Evolutionary conservation across 2,113 vertebrate genomes (phyloP).

Genomic region (Progne subis): DNA sequence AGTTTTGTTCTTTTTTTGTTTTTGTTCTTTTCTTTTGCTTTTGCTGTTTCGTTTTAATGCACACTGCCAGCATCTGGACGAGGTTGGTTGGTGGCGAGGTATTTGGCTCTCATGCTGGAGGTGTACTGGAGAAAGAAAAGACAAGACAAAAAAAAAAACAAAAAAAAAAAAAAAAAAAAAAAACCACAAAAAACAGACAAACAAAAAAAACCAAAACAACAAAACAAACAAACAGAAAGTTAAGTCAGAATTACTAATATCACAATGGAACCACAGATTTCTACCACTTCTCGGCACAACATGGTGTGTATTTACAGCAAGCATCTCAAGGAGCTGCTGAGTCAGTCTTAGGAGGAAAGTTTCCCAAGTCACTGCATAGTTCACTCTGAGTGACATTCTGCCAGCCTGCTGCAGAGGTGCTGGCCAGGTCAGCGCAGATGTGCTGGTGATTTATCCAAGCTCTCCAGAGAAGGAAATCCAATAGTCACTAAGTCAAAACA

Average conservation of each 20-base stretch:
- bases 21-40: neutral
- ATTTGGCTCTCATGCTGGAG: constrained; percentile 99
- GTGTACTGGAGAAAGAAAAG: constrained; percentile 87
- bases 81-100: constrained; percentile 93
- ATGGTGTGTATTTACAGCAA: neutral
- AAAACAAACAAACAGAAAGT: constrained; percentile 29
- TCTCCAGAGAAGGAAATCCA: neutral
- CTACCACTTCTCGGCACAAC: neutral
- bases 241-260: neutral
- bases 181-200: constrained; percentile 22
- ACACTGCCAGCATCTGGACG: constrained; percentile 88
- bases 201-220: neutral
- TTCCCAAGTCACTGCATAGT: neutral
- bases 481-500: neutral
- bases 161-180: neutral
- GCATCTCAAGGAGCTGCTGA: neutral
- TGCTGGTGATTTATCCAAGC: neutral
- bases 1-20: neutral
- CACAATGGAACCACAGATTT: neutral
- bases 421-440: neutral
- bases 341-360: neutral
- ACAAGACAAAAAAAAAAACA: neutral
- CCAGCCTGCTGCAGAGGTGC: neutral
- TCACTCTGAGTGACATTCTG: neutral
- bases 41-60: constrained; percentile 72